Conservation (phyloP, 2,113 vertebrate species). For the Clarias magur region DNA sequence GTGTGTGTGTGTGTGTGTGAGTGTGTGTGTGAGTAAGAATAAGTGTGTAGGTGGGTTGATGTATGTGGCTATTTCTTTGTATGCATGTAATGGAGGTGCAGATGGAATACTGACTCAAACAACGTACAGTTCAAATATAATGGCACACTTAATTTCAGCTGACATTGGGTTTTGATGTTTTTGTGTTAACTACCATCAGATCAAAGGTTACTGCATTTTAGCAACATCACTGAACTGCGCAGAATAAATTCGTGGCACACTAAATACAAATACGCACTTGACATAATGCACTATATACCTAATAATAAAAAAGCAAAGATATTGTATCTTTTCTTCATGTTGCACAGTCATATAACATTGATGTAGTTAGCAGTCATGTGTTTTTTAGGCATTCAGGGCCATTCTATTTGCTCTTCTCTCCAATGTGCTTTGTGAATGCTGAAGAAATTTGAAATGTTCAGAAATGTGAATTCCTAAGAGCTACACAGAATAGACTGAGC, state of each 20-base stretch:
- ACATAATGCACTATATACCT: neutral
- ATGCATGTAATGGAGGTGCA: neutral
- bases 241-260: neutral
- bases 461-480: neutral
- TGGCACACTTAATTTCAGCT: neutral
- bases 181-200: slow-evolving; percentile 5
- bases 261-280: neutral
- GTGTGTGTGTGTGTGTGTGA: neutral
- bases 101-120: neutral
- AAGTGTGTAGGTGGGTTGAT: neutral
- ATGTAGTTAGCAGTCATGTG: neutral
- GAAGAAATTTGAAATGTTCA: neutral
- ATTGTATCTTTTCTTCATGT: neutral
- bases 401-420: neutral
- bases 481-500: slow-evolving; percentile 8
- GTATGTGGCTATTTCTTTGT: slow-evolving; percentile 6
- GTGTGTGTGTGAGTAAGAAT: slow-evolving; percentile 6
- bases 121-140: neutral
- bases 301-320: neutral
- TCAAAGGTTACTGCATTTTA: slow-evolving; percentile 14
- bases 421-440: neutral
- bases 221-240: neutral
- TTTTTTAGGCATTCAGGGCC: neutral
- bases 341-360: neutral
- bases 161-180: slow-evolving; percentile 1